Evolutionary conservation across 2,888 invertebrate genomes (phyloP).

Genomic region (Amphipoea oculea): DNA sequence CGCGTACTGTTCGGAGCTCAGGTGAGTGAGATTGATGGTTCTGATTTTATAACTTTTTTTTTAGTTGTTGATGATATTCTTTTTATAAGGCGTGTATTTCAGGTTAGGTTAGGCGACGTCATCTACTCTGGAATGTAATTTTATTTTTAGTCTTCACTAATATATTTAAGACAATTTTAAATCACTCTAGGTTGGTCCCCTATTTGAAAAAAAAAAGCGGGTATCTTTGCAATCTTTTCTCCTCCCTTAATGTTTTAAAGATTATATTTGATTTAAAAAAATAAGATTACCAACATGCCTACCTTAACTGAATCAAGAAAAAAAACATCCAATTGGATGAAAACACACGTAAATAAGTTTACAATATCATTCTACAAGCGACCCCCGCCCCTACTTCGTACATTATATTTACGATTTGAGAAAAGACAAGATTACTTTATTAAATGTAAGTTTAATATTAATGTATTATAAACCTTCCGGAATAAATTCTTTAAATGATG

Average conservation of each 20-base stretch:
- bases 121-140: not conserved
- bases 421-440: not conserved
- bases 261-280: too few relatives aligned
- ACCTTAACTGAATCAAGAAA: not conserved
- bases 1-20: constrained; percentile 78
- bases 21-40: constrained; percentile 82
- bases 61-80: not conserved
- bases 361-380: too few relatives aligned
- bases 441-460: not conserved
- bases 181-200: not conserved
- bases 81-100: not conserved
- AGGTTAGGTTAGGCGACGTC: not conserved
- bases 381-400: too few relatives aligned
- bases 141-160: not conserved
- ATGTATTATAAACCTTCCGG: not conserved
- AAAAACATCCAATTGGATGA: not conserved
- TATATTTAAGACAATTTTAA: not conserved
- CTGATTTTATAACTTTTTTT: constrained; percentile 42
- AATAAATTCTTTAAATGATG: too few relatives aligned
- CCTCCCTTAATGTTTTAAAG: too few relatives aligned
- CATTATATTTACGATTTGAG: not conserved
- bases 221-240: not conserved
- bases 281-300: not conserved
- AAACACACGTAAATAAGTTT: not conserved
- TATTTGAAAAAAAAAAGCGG: not conserved